Evolutionary conservation across 2,888 invertebrate genomes (phyloP), one percentile per base, ranked within the genome.

Genomic region (Deilephila porcellus): DNA sequence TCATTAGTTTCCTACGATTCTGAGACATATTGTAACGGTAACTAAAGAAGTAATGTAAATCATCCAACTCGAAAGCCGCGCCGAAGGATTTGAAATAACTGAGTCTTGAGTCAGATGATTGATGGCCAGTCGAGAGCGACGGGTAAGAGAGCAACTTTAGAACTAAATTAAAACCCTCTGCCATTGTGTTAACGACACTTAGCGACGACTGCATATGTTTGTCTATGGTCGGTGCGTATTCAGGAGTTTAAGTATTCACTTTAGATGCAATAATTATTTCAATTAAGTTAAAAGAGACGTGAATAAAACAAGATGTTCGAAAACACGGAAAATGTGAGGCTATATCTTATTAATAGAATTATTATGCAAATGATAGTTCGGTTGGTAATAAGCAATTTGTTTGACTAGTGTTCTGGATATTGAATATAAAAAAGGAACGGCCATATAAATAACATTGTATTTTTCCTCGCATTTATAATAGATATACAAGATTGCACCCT

Each of bases 51-150:
- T 79, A 79, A 81, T 81, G 79, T 75, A 79, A 71, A 67, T 72
- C 78, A 78, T 80, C 76, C 79, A 78, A 79, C 74, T 77, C 75
- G 71, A 80, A 77, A 79, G 76, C 75, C 76, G 73, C 74, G n/a
- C 71, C 74, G 75, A 77, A 77, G 74, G 77, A 78, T 79, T 79
- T 79, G 76, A 76, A 80, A 77, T 83, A 78, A 67, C 52, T 20
- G 37, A 67, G 67, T 52, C 67, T 82, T 76, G 78, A 77, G 83
- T 85, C 87, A 81, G 84, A 85, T 89, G 89, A 90, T 88, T 88
- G 87, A 90, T 89, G 79, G 80, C 73, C 77, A 67, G 78, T 77
- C 74, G 75, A 79, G 76, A 77, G 72, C 71, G 71, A 70, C 60
- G 74, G 70, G 77, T 75, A 72, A 63, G 37, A 72, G 59, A 67